These are phyloP conservation scores for Hypothenemus hampei DNA, from an alignment of 1,140 invertebrate genomes.

Conservation along the genomic window DNA sequence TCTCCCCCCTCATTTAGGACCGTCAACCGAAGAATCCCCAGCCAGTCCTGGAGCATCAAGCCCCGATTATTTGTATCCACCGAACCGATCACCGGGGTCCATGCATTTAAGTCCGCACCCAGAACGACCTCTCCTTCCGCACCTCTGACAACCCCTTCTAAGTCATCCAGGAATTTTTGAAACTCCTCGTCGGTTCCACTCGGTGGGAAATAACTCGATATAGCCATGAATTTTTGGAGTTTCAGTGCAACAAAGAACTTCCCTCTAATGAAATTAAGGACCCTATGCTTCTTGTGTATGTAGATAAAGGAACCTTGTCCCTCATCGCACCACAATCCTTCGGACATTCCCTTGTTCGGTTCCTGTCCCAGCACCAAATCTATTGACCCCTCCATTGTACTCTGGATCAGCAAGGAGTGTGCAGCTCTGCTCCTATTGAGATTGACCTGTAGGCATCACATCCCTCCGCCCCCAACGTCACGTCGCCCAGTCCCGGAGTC, in stretches of 20 bases:
- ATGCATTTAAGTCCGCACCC: neutral
- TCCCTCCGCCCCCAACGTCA: too few species aligned
- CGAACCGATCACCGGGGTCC: neutral
- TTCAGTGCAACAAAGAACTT: neutral
- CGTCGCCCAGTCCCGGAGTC: too few species aligned
- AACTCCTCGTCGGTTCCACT: neutral
- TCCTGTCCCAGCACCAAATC: neutral
- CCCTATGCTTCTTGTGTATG: neutral
- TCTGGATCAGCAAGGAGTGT: neutral
- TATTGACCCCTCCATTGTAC: neutral
- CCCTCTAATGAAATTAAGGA: neutral
- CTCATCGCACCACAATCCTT: neutral
- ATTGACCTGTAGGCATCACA: neutral
- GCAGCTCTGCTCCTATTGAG: neutral
- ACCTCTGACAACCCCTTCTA: neutral
- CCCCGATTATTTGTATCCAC: neutral
- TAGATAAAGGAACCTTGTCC: neutral
- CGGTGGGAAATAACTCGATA: neutral
- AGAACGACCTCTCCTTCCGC: neutral
- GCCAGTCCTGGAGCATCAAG: neutral
- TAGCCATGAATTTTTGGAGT: neutral
- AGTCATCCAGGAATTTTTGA: neutral
- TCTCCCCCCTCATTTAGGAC: neutral
- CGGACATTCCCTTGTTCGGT: neutral
- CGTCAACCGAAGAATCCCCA: neutral